Conservation (phyloP, 64 coral and sea anemone genomes). For the Trachythela sp. region DNA sequence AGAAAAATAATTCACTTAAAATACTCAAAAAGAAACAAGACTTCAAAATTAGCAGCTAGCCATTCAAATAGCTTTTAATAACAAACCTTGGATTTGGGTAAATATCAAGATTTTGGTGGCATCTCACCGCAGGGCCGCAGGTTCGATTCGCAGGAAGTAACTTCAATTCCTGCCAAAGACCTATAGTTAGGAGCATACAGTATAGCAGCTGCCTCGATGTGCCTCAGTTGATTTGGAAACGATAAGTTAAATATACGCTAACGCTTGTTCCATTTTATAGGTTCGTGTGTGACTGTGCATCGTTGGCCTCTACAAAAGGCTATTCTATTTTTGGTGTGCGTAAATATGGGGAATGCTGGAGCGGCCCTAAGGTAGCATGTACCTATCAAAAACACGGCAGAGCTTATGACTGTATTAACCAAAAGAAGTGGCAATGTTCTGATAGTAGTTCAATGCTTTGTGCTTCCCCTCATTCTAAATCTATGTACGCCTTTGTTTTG, state of each 20-base stretch:
- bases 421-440: neutral
- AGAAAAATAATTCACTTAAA: no score
- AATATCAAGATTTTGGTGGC: no score
- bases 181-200: no score
- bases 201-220: no score
- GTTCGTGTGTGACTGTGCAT: constrained; percentile 14
- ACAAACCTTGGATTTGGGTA: no score
- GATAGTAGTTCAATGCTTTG: neutral
- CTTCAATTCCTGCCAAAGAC: no score
- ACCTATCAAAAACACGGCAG: constrained; percentile 15
- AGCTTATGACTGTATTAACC: neutral
- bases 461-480: neutral
- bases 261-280: neutral
- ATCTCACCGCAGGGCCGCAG: no score
- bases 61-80: no score
- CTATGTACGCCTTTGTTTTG: neutral
- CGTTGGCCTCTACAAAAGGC: neutral
- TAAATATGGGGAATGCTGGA: constrained; percentile 48
- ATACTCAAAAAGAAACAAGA: no score
- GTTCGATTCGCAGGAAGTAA: no score
- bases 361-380: constrained; percentile 1
- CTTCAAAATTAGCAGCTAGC: no score
- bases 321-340: constrained; percentile 34
- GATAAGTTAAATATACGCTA: neutral
- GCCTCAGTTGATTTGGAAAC: no score